phyloP scores from a whole-genome alignment of 2,888 invertebrate species.

The Phyto melanocephala region DNA sequence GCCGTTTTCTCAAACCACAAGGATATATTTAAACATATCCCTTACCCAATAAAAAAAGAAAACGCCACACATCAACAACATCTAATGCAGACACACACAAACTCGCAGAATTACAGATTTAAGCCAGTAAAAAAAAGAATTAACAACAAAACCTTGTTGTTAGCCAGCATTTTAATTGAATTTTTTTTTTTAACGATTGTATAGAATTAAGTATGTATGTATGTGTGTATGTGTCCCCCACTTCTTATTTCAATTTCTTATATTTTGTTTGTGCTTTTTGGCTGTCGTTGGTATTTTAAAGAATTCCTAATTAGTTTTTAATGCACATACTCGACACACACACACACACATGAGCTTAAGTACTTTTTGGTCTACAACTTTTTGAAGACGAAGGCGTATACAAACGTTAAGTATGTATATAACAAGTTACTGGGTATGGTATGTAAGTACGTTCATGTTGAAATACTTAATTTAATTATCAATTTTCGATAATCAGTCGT shows the following conservation, averaged over 20 bases:
- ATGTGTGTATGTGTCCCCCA: not conserved
- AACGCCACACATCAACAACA: slow-evolving; percentile 15
- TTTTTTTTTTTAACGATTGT: slow-evolving; percentile 36
- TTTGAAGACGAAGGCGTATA: slow-evolving; percentile 6
- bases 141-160: slow-evolving; percentile 48
- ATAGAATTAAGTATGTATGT: not conserved
- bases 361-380: not conserved
- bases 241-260: too few relatives aligned
- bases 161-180: slow-evolving; percentile 63
- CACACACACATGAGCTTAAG: not conserved
- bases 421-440: not conserved
- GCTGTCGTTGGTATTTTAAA: slow-evolving; percentile 46
- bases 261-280: not conserved
- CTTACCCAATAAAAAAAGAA: slow-evolving; percentile 27
- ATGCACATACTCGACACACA: slow-evolving; percentile 39
- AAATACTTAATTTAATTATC: slow-evolving; percentile 60
- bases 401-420: not conserved
- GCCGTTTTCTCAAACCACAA: slow-evolving; percentile 57
- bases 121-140: slow-evolving; percentile 1
- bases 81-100: not conserved
- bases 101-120: not conserved
- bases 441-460: slow-evolving; percentile 10
- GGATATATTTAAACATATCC: slow-evolving; percentile 61
- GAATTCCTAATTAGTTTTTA: slow-evolving; percentile 64
- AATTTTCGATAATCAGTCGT: slow-evolving; percentile 47